Percentiles rank a stretch among this genome's conserved stretches.
phyloP scores from a whole-genome alignment of 2,113 vertebrate species.

The Onychostoma macrolepis region DNA sequence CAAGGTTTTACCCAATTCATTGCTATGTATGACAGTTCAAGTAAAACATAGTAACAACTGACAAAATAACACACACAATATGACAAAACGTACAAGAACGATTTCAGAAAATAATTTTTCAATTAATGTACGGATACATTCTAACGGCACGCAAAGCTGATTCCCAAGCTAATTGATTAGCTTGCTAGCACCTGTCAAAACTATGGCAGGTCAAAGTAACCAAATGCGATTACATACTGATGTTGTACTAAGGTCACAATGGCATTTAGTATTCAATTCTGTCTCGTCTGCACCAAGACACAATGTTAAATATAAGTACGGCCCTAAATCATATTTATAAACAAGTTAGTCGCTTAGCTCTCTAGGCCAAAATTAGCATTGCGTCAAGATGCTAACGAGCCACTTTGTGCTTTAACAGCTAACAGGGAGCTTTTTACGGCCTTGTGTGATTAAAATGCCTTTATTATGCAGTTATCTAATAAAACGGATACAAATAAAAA shows the following conservation, averaged over 20 bases:
- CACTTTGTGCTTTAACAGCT: not conserved
- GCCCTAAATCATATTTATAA: not conserved
- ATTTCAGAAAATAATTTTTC: not conserved
- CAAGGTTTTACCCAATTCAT: not conserved
- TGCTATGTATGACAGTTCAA: not conserved
- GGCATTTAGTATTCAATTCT: not conserved
- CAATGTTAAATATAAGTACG: not conserved
- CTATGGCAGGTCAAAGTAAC: not conserved
- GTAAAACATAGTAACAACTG: not conserved
- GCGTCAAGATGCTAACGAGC: not conserved
- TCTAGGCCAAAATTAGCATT: slow-evolving; percentile 26
- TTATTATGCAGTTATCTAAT: not conserved
- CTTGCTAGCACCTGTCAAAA: slow-evolving; percentile 33
- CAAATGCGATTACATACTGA: not conserved
- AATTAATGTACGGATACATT: not conserved
- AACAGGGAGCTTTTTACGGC: not conserved
- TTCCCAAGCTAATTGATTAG: not conserved
- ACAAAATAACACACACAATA: not conserved
- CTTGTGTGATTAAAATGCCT: not conserved
- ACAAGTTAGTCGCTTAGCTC: not conserved
- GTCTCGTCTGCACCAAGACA: not conserved
- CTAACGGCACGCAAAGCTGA: not conserved
- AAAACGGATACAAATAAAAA: not conserved
- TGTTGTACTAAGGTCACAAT: not conserved
- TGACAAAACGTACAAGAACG: too few species aligned